These are phyloP conservation scores for Gisinianus flammeolus DNA, from an alignment of 2,888 invertebrate genomes.

Conservation along the genomic window DNA sequence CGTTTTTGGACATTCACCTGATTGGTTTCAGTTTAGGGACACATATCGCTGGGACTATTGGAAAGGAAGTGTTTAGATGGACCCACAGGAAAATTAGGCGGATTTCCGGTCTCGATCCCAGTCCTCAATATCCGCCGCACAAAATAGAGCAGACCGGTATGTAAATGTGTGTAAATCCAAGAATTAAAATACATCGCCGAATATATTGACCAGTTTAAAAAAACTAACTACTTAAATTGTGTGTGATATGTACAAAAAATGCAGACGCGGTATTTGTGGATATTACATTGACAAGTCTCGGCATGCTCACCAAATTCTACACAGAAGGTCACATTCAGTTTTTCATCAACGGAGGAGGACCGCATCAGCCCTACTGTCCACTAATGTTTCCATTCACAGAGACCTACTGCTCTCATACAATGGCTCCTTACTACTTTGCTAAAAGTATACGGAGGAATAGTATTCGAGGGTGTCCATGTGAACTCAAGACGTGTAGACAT, in stretches of 20 bases:
- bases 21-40: constrained; percentile 34
- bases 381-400: constrained; percentile 9
- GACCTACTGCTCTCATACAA: constrained; percentile 23
- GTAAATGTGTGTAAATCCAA: background rate
- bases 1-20: constrained; percentile 34
- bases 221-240: background rate
- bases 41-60: constrained; percentile 23
- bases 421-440: constrained; percentile 25
- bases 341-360: constrained; percentile 37
- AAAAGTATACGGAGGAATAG: constrained; percentile 10
- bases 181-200: no score
- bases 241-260: background rate
- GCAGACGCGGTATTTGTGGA: constrained; percentile 39
- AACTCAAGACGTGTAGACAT: no score
- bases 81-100: constrained; percentile 23
- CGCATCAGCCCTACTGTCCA: constrained; percentile 36
- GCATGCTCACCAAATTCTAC: background rate
- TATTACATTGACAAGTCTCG: constrained; percentile 20
- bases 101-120: constrained; percentile 33
- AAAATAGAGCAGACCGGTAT: background rate
- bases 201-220: background rate
- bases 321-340: constrained; percentile 37
- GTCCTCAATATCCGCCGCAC: background rate
- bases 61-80: background rate
- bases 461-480: constrained; percentile 16